Percentiles rank a stretch among this genome's conserved stretches.
These are phyloP conservation scores for Nephrotoma guestfalica DNA, from an alignment of 2,888 invertebrate genomes.

Conservation along the genomic window DNA sequence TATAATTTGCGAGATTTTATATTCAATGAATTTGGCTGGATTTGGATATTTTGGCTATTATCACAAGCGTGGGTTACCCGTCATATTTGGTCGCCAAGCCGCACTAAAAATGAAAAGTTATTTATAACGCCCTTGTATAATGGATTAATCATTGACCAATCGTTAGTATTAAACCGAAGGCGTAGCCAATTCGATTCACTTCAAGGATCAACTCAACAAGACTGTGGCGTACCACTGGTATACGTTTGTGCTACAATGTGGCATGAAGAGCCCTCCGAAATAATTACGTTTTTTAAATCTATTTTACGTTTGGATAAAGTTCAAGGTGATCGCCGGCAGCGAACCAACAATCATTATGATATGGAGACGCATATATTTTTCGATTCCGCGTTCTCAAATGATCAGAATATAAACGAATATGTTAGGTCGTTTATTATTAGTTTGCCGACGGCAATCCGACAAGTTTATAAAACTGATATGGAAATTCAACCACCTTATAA, in stretches of 20 bases:
- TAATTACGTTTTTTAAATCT: slow-evolving; percentile 82
- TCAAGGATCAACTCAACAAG: not conserved
- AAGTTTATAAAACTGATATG: slow-evolving; percentile 50
- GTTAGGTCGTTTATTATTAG: slow-evolving; percentile 59
- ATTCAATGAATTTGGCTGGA: slow-evolving; percentile 51
- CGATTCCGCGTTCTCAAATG: slow-evolving; percentile 67
- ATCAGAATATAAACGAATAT: slow-evolving; percentile 64
- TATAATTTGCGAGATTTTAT: slow-evolving; percentile 40
- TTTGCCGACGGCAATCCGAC: slow-evolving; percentile 60
- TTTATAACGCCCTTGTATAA: slow-evolving; percentile 76
- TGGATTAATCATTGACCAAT: slow-evolving; percentile 70
- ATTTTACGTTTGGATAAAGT: slow-evolving; percentile 79
- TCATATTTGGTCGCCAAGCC: slow-evolving; percentile 73
- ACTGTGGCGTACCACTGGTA: slow-evolving; percentile 20
- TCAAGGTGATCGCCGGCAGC: slow-evolving; percentile 73
- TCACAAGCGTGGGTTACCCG: slow-evolving; percentile 77
- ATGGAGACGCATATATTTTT: slow-evolving; percentile 74
- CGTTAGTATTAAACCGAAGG: slow-evolving; percentile 64
- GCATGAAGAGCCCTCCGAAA: slow-evolving; percentile 83
- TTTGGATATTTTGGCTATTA: slow-evolving; percentile 66
- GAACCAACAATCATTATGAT: slow-evolving; percentile 61
- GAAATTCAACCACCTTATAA: slow-evolving; percentile 52
- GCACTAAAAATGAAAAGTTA: slow-evolving; percentile 69
- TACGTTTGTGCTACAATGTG: slow-evolving; percentile 80
- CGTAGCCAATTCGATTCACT: slow-evolving; percentile 35